These are phyloP conservation scores for Columba livia DNA, from an alignment of 2,113 vertebrate species.

Conservation along the genomic window DNA sequence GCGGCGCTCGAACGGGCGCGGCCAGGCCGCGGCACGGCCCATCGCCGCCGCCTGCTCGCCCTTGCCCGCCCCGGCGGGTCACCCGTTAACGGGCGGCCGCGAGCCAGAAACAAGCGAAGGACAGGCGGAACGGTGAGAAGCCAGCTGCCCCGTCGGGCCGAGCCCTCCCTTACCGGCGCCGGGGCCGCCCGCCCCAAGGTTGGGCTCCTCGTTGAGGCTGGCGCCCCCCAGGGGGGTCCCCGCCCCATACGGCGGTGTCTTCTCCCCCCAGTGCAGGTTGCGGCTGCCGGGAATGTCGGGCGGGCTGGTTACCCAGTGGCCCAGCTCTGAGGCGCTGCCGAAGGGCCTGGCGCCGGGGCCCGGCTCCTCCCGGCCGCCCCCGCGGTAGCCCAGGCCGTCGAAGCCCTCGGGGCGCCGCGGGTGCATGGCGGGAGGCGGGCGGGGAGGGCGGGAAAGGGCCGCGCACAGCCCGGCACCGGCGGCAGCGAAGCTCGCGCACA, in stretches of 20 bases:
- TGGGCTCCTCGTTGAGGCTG: slow-evolving; percentile 69
- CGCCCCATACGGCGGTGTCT: slow-evolving; percentile 81
- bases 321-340: slow-evolving; percentile 75
- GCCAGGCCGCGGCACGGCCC: not conserved
- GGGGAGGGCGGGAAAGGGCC: not conserved
- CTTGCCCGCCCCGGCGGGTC: not conserved
- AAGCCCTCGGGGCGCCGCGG: slow-evolving; percentile 91
- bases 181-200: slow-evolving; percentile 24
- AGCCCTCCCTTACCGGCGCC: slow-evolving; percentile 64
- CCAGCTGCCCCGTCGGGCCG: not conserved
- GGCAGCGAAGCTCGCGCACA: fast-evolving
- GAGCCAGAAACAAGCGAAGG: too few species aligned
- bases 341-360: slow-evolving; percentile 77
- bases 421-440: slow-evolving; percentile 74
- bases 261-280: slow-evolving; percentile 88
- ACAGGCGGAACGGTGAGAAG: not conserved
- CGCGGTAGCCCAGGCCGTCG: slow-evolving; percentile 88
- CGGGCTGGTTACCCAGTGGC: slow-evolving; percentile 90
- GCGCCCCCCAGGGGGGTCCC: slow-evolving; percentile 59
- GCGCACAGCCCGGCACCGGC: not conserved
- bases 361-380: slow-evolving; percentile 80
- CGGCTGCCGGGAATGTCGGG: slow-evolving; percentile 95
- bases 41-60: not conserved
- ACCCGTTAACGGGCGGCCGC: not conserved
- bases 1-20: too few species aligned